phyloP scores from a whole-genome alignment of 2,888 invertebrate species.

The Dusona sp. region DNA sequence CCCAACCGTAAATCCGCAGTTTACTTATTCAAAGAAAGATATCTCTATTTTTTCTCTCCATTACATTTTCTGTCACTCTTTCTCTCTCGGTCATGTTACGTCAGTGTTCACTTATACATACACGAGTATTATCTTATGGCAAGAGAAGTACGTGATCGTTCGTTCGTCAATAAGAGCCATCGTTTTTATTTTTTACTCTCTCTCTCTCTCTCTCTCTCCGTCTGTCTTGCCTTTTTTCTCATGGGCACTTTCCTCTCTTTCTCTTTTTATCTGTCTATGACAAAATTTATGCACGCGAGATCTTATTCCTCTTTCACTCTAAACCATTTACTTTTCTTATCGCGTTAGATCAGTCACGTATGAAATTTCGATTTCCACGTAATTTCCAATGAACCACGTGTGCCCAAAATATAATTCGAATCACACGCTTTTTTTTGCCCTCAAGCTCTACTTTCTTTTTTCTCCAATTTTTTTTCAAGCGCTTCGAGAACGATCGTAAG shows the following conservation, averaged over 20 bases:
- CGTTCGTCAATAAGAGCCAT: constrained; percentile 9
- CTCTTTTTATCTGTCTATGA: neutral
- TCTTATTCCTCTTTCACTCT: neutral
- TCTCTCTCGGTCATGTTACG: constrained; percentile 16
- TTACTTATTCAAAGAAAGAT: constrained; percentile 35
- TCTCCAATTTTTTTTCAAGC: constrained; percentile 7
- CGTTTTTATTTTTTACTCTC: neutral
- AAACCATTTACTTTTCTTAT: neutral
- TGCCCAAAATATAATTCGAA: neutral
- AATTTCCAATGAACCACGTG: neutral
- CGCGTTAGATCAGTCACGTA: neutral
- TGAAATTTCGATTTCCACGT: constrained; percentile 9
- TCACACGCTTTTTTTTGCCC: constrained; percentile 11
- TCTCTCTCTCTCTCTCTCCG: neutral
- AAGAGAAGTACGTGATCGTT: constrained; percentile 13
- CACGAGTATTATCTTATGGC: constrained; percentile 29
- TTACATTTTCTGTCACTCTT: neutral
- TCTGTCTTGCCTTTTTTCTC: neutral
- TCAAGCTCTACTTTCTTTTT: constrained; percentile 36
- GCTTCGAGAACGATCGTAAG: neutral
- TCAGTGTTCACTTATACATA: constrained; percentile 13
- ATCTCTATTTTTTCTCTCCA: constrained; percentile 22
- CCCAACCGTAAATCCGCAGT: constrained; percentile 22
- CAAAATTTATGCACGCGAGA: neutral
- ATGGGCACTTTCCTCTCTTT: neutral